phyloP scores from a whole-genome alignment of 37 sponge, comb jelly and placozoan genomes.

The Chondrilla cf. caribensis region DNA sequence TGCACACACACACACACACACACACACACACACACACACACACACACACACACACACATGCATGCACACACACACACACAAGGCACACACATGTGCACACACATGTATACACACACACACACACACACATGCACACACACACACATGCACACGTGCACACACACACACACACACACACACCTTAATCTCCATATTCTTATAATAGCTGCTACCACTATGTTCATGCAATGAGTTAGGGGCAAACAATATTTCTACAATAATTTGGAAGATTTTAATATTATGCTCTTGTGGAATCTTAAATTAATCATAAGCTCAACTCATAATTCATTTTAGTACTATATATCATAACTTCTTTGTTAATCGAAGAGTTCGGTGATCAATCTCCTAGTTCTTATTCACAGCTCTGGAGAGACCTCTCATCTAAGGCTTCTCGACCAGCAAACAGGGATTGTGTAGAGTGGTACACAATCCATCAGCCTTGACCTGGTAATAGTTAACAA shows the following conservation, averaged over 20 bases:
- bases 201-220: background rate
- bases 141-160: slow-evolving; percentile 31
- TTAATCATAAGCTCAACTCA: no score
- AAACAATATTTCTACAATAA: no score
- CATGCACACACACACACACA: slow-evolving; percentile 19
- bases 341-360: slow-evolving; percentile 29
- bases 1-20: background rate
- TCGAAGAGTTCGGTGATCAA: slow-evolving; percentile 16
- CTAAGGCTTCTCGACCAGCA: slow-evolving; percentile 72
- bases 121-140: slow-evolving; percentile 33
- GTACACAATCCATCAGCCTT: slow-evolving; percentile 67
- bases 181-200: background rate
- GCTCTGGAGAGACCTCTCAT: slow-evolving; percentile 55
- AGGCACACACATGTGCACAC: slow-evolving; percentile 13
- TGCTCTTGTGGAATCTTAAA: no score
- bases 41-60: slow-evolving; percentile 16
- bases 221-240: no score
- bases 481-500: slow-evolving; percentile 78
- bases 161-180: background rate
- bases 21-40: slow-evolving; percentile 13
- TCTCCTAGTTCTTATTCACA: slow-evolving; percentile 34
- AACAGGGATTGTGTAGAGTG: slow-evolving; percentile 69
- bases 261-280: no score
- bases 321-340: no score
- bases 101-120: slow-evolving; percentile 20